These are phyloP conservation scores for Parambassis ranga DNA, from an alignment of 2,797 vertebrate species.

Conservation along the genomic window DNA sequence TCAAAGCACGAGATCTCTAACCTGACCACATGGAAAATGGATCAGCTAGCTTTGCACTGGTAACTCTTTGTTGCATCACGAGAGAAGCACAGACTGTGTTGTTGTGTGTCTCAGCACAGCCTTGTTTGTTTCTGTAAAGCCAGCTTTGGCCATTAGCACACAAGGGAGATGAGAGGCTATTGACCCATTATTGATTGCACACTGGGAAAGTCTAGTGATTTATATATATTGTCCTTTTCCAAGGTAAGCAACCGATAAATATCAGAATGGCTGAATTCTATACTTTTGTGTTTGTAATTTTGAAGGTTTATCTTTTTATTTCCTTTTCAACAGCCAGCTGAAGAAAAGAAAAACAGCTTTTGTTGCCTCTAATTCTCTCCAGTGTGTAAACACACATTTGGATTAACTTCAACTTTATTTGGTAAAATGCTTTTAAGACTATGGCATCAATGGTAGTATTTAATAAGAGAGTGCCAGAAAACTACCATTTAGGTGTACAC, in stretches of 20 bases:
- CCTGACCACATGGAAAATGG: slow-evolving; percentile 35
- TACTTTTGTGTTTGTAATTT: slow-evolving; percentile 18
- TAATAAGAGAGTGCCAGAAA: background rate
- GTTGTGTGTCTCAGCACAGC: slow-evolving; percentile 37
- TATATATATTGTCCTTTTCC: slow-evolving; percentile 63
- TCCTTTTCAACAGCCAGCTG: background rate
- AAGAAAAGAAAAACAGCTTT: too few species aligned
- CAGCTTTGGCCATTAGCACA: slow-evolving; percentile 59
- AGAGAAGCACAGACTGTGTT: slow-evolving; percentile 23
- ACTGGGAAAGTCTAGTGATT: slow-evolving; percentile 66
- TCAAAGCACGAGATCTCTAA: slow-evolving; percentile 31
- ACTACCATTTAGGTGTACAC: too few species aligned
- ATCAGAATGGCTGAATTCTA: slow-evolving; percentile 34
- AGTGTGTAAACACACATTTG: too few species aligned
- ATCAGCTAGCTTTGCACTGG: slow-evolving; percentile 42
- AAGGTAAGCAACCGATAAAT: slow-evolving; percentile 63
- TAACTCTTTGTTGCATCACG: slow-evolving; percentile 40
- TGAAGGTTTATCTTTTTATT: slow-evolving; percentile 20
- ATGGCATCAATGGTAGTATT: background rate
- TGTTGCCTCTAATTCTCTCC: too few species aligned
- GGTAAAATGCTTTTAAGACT: too few species aligned
- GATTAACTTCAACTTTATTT: too few species aligned
- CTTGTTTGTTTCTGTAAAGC: slow-evolving; percentile 64
- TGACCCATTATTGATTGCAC: slow-evolving; percentile 71
- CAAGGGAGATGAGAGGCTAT: slow-evolving; percentile 66